Evolutionary conservation across 37 sponge, comb jelly and placozoan species (phyloP).

Genomic region (Theonella swinhoei): DNA sequence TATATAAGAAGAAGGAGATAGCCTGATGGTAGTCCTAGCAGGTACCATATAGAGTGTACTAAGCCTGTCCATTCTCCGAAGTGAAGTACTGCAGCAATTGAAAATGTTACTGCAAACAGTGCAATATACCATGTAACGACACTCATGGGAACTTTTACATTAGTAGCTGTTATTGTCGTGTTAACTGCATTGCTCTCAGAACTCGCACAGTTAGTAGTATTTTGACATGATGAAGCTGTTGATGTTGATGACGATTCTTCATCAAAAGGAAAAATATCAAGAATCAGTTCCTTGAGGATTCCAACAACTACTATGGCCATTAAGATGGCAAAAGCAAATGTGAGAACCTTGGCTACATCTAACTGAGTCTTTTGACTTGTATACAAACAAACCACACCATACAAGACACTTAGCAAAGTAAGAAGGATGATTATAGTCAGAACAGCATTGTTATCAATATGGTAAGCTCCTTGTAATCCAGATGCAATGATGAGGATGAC

Average conservation of each 20-base stretch:
- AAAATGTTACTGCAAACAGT: constrained; percentile 44
- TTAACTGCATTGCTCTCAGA: neutral
- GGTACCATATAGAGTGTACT: constrained; percentile 79
- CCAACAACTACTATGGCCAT: constrained; percentile 75
- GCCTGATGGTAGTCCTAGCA: constrained; percentile 85
- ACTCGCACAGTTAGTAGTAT: neutral
- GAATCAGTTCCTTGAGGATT: constrained; percentile 24
- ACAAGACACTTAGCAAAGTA: constrained; percentile 29
- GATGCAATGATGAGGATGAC: constrained; percentile 78
- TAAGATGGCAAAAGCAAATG: constrained; percentile 70
- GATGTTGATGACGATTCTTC: neutral
- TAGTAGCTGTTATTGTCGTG: neutral
- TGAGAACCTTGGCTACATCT: constrained; percentile 62
- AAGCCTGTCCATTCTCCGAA: constrained; percentile 49
- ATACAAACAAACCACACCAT: constrained; percentile 61
- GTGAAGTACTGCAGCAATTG: constrained; percentile 73
- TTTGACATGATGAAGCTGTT: neutral
- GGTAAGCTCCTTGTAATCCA: constrained; percentile 53
- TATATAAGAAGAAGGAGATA: constrained; percentile 88
- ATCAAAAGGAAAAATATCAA: constrained; percentile 26
- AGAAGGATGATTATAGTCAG: constrained; percentile 10
- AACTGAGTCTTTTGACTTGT: constrained; percentile 54
- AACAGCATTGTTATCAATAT: neutral
- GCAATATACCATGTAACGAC: constrained; percentile 47
- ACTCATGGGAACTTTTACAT: constrained; percentile 18